These are phyloP conservation scores for Lithophane socia DNA, from an alignment of 2,888 invertebrate species.

Conservation along the genomic window DNA sequence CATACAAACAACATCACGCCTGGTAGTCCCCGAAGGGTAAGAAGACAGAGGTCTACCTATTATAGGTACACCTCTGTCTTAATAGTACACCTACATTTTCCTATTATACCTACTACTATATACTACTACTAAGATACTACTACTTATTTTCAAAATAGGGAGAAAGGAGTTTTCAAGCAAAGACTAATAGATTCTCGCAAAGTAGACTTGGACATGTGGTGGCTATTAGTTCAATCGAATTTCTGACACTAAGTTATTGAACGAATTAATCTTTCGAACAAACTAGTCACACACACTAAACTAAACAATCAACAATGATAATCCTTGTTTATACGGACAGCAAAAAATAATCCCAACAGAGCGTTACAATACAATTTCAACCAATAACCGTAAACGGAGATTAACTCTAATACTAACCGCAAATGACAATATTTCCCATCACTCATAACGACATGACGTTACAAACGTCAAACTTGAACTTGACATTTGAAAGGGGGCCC, in stretches of 20 bases:
- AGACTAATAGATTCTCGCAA: not conserved
- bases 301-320: slow-evolving; percentile 5
- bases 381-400: slow-evolving; percentile 61
- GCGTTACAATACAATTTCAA: slow-evolving; percentile 35
- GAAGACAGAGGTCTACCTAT: too few relatives aligned
- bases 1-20: too few relatives aligned
- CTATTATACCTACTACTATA: too few relatives aligned
- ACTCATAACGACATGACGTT: slow-evolving; percentile 72
- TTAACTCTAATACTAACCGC: slow-evolving; percentile 66
- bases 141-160: not conserved
- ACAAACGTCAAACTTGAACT: slow-evolving; percentile 68
- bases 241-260: not conserved
- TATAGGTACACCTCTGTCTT: too few relatives aligned
- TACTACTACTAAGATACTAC: too few relatives aligned
- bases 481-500: slow-evolving; percentile 65
- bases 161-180: not conserved
- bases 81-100: too few relatives aligned
- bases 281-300: slow-evolving; percentile 2
- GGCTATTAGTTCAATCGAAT: not conserved
- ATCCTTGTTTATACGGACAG: not conserved
- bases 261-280: not conserved
- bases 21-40: too few relatives aligned
- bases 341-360: slow-evolving; percentile 19
- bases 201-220: not conserved
- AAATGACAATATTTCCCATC: slow-evolving; percentile 74